phyloP scores from a whole-genome alignment of 1,140 invertebrate species.

The Monochamus saltuarius region DNA sequence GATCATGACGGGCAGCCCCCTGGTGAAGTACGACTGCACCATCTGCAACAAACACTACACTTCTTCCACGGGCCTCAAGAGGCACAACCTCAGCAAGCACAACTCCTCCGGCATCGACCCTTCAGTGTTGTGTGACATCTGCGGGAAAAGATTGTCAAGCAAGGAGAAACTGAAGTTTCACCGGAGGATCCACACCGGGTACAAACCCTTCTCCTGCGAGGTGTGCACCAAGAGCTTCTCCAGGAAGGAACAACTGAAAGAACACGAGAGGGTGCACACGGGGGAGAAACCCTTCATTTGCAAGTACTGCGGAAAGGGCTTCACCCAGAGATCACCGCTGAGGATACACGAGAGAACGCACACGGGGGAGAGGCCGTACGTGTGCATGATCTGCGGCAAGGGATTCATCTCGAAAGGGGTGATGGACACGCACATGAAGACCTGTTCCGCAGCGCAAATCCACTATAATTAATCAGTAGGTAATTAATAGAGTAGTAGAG shows the following conservation, averaged over 20 bases:
- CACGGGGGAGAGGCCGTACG: slow-evolving; percentile 56
- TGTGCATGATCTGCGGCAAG: slow-evolving; percentile 54
- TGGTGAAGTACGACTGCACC: slow-evolving; percentile 48
- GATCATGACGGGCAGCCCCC: slow-evolving; percentile 46
- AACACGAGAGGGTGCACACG: slow-evolving; percentile 64
- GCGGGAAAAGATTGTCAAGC: slow-evolving; percentile 74
- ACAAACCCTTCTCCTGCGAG: slow-evolving; percentile 72
- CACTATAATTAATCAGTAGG: too few species aligned
- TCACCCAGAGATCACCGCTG: slow-evolving; percentile 72
- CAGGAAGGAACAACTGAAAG: slow-evolving; percentile 61
- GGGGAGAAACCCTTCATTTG: slow-evolving; percentile 67
- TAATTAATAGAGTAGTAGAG: too few species aligned
- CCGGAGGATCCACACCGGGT: slow-evolving; percentile 67
- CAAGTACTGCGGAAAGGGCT: slow-evolving; percentile 70
- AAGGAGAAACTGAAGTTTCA: slow-evolving; percentile 71
- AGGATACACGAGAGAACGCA: slow-evolving; percentile 63
- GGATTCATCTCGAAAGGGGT: slow-evolving; percentile 46
- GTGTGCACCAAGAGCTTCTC: slow-evolving; percentile 66
- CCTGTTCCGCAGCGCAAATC: slow-evolving; percentile 17
- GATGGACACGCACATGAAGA: slow-evolving; percentile 38
- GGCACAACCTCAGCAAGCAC: slow-evolving; percentile 46
- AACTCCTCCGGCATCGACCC: slow-evolving; percentile 32
- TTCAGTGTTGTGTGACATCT: slow-evolving; percentile 65
- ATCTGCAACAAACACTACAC: slow-evolving; percentile 50
- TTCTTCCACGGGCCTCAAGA: slow-evolving; percentile 44